Percentiles rank a stretch among this genome's conserved stretches.
phyloP scores from a whole-genome alignment of 2,797 vertebrate species.

The Perodicticus potto region DNA sequence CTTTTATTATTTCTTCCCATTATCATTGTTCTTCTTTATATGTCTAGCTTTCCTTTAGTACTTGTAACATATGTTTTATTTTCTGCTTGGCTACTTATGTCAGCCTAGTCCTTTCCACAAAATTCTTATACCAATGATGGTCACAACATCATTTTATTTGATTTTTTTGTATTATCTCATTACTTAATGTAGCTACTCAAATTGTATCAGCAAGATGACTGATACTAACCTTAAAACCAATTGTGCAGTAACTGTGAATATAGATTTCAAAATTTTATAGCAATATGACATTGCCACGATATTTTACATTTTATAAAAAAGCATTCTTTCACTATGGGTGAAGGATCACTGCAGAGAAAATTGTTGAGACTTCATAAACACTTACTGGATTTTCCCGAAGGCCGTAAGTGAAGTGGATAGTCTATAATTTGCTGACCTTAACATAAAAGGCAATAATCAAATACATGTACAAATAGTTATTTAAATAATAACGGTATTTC shows the following conservation, averaged over 20 bases:
- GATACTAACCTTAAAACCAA: background rate
- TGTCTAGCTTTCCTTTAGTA: background rate
- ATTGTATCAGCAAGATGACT: background rate
- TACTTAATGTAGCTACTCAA: background rate
- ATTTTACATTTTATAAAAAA: conserved; percentile 18
- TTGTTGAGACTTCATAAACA: background rate
- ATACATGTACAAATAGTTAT: background rate
- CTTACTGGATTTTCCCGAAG: background rate
- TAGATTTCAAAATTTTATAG: background rate
- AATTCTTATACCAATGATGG: background rate
- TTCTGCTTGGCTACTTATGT: background rate
- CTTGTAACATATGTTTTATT: background rate
- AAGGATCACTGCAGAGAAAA: background rate
- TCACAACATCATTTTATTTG: background rate
- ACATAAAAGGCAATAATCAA: background rate
- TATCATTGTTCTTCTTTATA: background rate
- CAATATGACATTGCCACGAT: background rate
- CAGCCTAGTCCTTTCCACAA: background rate
- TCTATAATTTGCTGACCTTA: background rate
- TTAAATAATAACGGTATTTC: background rate
- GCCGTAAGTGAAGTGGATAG: background rate
- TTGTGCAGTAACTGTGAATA: background rate
- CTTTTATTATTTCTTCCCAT: background rate
- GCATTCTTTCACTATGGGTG: background rate
- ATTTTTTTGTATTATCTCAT: background rate